Base-by-base conservation (phyloP, 2,888 invertebrate species). In the Sicus ferrugineus region DNA sequence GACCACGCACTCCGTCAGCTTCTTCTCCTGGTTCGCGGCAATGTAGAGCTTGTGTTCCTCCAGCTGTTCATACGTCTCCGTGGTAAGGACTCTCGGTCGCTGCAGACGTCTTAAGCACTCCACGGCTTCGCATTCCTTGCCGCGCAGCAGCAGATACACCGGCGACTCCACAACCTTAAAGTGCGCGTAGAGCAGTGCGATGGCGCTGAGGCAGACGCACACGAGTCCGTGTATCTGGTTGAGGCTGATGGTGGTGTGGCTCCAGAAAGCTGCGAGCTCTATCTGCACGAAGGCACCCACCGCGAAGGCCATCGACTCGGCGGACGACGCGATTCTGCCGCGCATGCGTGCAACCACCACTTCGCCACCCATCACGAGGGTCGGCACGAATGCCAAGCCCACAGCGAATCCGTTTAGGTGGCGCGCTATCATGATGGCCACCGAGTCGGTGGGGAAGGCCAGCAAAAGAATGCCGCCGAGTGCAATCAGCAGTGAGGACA, bases 361-460 rank as follows among this genome's bases (percentile, higher is more conserved):
- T 62, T 83, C 83, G 1, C 83, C 84, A 5, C 69, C 71, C 16
- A 84, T 67, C 0, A 81, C 76, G 59, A 84, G 46, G 2, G 79
- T 72, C 1, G 81, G 77, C 0, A 80, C 79, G 30, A 84, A 76
- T 0, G 74, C 72, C 38, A 83, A 59, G 3, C 83, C 83, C 66
- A 81, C 78, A 19, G 77, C 84, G 9, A 78, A 76, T 1, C 83
- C 83, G 69, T 84, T 79, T 3, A 83, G 48, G 31, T 84, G 84
- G 11, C 82, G 76, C 14, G 75, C 73, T 0, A 76, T 74, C 1
- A 78, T 67, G 2, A 75, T 23, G 3, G 74, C 76, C 0, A 54
- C 0, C 21, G 75, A 74, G 0, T 38, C 56, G 0, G 54, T 3
- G 1, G 76, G 75, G 4, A 67, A 71, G 7, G 73, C 23, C 0